Conservation (phyloP, 2,888 invertebrate species). For the Cyclophora punctaria region DNA sequence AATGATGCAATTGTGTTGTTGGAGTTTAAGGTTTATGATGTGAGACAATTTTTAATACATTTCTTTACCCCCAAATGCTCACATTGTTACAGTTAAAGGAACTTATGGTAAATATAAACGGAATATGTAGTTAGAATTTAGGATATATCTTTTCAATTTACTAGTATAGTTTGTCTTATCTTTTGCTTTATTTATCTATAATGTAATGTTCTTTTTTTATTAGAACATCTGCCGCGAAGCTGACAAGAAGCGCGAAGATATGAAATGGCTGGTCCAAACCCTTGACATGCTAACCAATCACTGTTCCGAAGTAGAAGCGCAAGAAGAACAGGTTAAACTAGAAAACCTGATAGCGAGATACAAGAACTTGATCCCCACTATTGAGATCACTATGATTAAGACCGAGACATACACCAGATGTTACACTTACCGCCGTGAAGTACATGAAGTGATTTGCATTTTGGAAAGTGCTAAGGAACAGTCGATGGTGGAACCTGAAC, state of each 20-base stretch:
- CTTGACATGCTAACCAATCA: constrained; percentile 89
- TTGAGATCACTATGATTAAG: constrained; percentile 94
- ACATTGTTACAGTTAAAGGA: constrained; percentile 22
- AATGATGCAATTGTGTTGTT: not conserved
- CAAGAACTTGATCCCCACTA: constrained; percentile 92
- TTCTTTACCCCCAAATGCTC: constrained; percentile 2
- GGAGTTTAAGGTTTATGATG: constrained; percentile 3
- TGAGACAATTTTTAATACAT: too few species aligned
- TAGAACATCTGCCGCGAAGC: constrained; percentile 94
- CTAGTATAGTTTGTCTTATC: not conserved
- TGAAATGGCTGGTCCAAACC: constrained; percentile 96
- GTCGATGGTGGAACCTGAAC: constrained; percentile 77
- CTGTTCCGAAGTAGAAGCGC: constrained; percentile 86
- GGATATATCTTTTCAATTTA: constrained; percentile 1
- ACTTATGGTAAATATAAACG: constrained; percentile 19
- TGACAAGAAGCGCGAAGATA: constrained; percentile 91
- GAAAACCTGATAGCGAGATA: constrained; percentile 90
- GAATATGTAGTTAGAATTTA: not conserved
- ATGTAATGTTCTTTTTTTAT: too few species aligned
- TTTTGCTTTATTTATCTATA: constrained; percentile 15
- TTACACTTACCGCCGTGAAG: constrained; percentile 92
- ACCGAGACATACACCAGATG: constrained; percentile 94
- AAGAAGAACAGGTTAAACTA: constrained; percentile 85
- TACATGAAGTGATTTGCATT: constrained; percentile 87
- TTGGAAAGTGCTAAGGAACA: constrained; percentile 85